Evolutionary conservation across 2,797 vertebrate species (phyloP), one percentile per base, ranked within the genome.

Genomic region (Champsocephalus gunnari): DNA sequence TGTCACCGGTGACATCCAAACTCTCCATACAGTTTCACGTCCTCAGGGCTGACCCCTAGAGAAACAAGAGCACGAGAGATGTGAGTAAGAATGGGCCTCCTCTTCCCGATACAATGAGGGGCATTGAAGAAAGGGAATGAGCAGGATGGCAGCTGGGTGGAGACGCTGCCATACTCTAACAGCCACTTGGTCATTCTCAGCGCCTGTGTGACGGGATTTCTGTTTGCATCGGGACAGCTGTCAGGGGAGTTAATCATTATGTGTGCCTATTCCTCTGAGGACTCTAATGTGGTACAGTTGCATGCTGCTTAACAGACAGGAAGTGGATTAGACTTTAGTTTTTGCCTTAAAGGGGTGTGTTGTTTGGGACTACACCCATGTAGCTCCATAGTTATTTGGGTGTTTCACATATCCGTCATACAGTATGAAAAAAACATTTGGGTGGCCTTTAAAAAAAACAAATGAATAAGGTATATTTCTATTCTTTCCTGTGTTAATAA

Each of bases 1-100:
- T 75, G 82, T 77, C 86, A 76, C 73, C 14, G 66, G 78, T 59
- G 81, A 86, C 87, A 87, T 84, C 87, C 80, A 82, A 79, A 86
- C 78, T 86, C 85, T 88, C 80, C 80, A 81, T 71, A 76, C 56
- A 62, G 83, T 71, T 79, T 89, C 87, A 87, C 83, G 80, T 92
- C 86, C 87, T 92, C 81, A 66, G 84, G 82, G 80, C 83, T 34
- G 79, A 86, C 55, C 88, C 87, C 94, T 95, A 86, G 79, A 81
- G 87, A 92, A 84, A 94, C 87, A 91, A 92, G 87, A 93, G 87
- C 85, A 87, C 77, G 80, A 92, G 91, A 89, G 90, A 85, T 60
- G 88, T 80, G 90, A 83, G 83, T 88, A 83, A 94, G 91, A 94
- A 94, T 89, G 89, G 88, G 75, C 88, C 84, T 92, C 90, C 88